phyloP scores from a whole-genome alignment of 1,140 invertebrate species.

The Bombus polaris region DNA sequence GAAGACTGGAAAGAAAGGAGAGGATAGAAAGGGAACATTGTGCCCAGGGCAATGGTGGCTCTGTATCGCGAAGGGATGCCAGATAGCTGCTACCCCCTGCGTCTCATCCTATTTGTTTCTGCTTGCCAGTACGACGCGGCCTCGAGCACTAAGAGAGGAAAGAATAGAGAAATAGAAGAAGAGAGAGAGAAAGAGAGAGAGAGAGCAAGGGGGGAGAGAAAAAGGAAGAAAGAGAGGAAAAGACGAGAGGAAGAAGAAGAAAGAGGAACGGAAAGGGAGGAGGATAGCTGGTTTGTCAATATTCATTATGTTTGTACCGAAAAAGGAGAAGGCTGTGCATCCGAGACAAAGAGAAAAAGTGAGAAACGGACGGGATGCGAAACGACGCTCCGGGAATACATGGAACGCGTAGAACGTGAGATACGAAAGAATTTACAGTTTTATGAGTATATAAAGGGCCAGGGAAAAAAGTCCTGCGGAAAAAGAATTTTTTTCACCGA shows the following conservation, averaged over 20 bases:
- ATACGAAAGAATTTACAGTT: slow-evolving; percentile 63
- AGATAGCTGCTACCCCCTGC: slow-evolving; percentile 52
- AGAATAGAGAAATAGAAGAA: not conserved
- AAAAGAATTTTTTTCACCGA: slow-evolving; percentile 42
- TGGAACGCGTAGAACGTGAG: slow-evolving; percentile 25
- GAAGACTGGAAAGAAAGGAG: slow-evolving; percentile 8
- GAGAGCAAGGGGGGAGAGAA: not conserved
- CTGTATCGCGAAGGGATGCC: slow-evolving; percentile 61
- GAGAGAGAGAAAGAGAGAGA: slow-evolving; percentile 2
- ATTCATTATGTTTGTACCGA: slow-evolving; percentile 71
- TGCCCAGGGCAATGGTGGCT: slow-evolving; percentile 66
- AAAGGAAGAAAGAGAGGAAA: not conserved
- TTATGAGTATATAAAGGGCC: slow-evolving; percentile 51
- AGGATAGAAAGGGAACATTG: slow-evolving; percentile 63
- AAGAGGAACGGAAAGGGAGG: not conserved
- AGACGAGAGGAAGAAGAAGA: not conserved
- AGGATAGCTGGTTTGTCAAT: slow-evolving; percentile 69
- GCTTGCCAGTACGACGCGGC: slow-evolving; percentile 64
- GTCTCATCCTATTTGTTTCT: slow-evolving; percentile 76
- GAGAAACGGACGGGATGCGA: slow-evolving; percentile 49
- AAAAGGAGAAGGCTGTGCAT: slow-evolving; percentile 44
- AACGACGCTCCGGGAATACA: slow-evolving; percentile 33
- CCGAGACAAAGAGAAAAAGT: not conserved
- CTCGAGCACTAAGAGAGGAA: slow-evolving; percentile 54
- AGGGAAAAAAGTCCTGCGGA: slow-evolving; percentile 3